Percentiles rank a stretch among this genome's conserved stretches.
Conservation (phyloP, 2,113 vertebrate species). For the Marcusenius ussheri region DNA sequence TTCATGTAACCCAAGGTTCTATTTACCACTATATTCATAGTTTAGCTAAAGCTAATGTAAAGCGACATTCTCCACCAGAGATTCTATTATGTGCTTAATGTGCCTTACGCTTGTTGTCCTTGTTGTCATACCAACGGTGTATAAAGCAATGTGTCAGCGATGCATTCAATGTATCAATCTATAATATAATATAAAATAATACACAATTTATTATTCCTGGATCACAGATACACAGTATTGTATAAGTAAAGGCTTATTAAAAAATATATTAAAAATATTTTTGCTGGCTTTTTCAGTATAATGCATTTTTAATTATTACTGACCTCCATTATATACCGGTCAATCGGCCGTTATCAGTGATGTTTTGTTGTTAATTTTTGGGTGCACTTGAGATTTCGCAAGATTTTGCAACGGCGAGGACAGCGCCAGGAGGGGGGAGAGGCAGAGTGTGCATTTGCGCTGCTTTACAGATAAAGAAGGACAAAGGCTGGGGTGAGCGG, state of each 20-base stretch:
- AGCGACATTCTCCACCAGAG: neutral
- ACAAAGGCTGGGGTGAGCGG: no score
- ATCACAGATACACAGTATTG: neutral
- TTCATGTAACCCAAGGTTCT: neutral
- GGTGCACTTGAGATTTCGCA: neutral
- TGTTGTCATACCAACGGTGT: neutral
- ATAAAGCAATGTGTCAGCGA: neutral
- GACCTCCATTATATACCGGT: neutral
- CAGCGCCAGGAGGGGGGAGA: neutral
- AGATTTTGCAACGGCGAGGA: neutral
- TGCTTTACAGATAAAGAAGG: neutral
- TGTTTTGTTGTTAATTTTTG: neutral
- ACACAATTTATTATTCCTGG: neutral
- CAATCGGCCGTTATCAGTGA: neutral
- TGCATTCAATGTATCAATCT: neutral
- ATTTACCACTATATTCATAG: neutral
- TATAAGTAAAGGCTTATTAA: neutral
- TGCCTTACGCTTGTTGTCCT: neutral
- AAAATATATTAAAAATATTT: neutral
- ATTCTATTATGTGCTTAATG: neutral
- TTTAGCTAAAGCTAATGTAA: constrained; percentile 1
- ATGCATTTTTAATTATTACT: neutral
- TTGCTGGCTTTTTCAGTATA: neutral
- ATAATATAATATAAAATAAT: neutral
- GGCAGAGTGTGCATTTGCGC: neutral